A percentile compares a stretch with the other conserved stretches of the same genome.
phyloP scores from a whole-genome alignment of 2,113 vertebrate species.

The Plotosus lineatus region DNA sequence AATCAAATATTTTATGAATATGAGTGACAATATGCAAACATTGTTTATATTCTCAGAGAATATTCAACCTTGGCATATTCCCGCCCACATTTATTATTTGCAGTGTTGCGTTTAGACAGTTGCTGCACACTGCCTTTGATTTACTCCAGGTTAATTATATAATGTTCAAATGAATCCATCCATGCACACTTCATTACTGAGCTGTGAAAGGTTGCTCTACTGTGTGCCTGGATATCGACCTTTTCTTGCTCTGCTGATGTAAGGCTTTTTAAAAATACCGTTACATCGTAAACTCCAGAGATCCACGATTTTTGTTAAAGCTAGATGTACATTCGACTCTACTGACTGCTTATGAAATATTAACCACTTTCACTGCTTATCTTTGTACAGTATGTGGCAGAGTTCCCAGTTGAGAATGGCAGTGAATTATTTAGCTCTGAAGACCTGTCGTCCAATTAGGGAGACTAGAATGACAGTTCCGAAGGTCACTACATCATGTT shows the following conservation, averaged over 20 bases:
- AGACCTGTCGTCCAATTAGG: slow-evolving; percentile 40
- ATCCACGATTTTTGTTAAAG: slow-evolving; percentile 28
- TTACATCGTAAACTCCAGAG: slow-evolving; percentile 38
- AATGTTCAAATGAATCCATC: slow-evolving; percentile 38
- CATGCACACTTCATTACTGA: slow-evolving; percentile 28
- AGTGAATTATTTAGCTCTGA: slow-evolving; percentile 40
- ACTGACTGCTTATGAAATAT: slow-evolving; percentile 35
- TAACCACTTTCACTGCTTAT: slow-evolving; percentile 38
- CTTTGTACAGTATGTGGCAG: slow-evolving; percentile 38
- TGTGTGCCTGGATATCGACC: slow-evolving; percentile 25
- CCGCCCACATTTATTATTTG: slow-evolving; percentile 6
- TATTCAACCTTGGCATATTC: neutral
- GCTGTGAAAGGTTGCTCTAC: slow-evolving; percentile 28
- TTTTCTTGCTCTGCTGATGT: slow-evolving; percentile 38
- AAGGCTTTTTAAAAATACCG: slow-evolving; percentile 24
- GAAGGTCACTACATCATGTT: slow-evolving; percentile 47
- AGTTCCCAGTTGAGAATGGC: slow-evolving; percentile 26
- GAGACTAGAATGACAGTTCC: slow-evolving; percentile 43
- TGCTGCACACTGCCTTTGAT: slow-evolving; percentile 14
- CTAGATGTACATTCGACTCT: slow-evolving; percentile 27
- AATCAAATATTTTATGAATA: neutral
- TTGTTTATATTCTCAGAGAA: neutral
- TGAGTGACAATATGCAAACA: neutral
- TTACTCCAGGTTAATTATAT: slow-evolving; percentile 37
- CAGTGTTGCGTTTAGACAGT: neutral